phyloP scores from a whole-genome alignment of 2,888 invertebrate species.

The Scaptomyza polygonia region DNA sequence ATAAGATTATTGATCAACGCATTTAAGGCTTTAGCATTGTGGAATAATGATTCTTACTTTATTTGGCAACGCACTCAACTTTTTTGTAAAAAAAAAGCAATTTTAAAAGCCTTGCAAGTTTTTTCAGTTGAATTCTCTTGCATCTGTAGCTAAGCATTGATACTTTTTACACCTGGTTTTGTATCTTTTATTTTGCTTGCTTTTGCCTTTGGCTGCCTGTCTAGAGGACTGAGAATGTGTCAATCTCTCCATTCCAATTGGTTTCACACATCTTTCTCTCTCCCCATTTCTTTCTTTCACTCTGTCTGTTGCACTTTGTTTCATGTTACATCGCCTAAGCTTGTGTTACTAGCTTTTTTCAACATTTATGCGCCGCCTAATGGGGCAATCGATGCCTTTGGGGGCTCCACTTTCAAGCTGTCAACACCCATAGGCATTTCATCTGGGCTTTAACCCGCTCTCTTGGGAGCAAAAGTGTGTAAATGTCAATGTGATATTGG shows the following conservation, averaged over 20 bases:
- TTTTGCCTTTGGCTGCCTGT: constrained; percentile 22
- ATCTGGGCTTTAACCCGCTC: background rate
- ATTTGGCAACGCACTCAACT: no score
- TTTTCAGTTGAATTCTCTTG: background rate
- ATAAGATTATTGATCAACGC: no score
- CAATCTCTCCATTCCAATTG: constrained; percentile 61
- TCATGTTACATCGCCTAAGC: constrained; percentile 34
- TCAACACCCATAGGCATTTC: constrained; percentile 28
- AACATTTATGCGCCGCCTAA: constrained; percentile 26
- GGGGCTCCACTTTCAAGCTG: constrained; percentile 22
- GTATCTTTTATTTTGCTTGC: background rate
- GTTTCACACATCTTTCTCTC: constrained; percentile 33
- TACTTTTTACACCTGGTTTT: background rate
- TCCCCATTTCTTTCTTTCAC: background rate
- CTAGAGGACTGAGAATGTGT: constrained; percentile 54
- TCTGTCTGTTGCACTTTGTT: constrained; percentile 43
- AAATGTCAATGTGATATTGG: constrained; percentile 16
- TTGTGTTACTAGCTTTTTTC: constrained; percentile 33
- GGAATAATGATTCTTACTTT: no score
- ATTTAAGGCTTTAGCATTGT: no score
- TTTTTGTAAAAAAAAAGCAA: no score
- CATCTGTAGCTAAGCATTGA: constrained; percentile 7
- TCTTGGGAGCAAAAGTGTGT: background rate
- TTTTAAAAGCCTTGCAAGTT: no score
- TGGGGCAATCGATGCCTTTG: constrained; percentile 19